phyloP scores from a whole-genome alignment of 2,113 vertebrate species.

The Trinectes maculatus region DNA sequence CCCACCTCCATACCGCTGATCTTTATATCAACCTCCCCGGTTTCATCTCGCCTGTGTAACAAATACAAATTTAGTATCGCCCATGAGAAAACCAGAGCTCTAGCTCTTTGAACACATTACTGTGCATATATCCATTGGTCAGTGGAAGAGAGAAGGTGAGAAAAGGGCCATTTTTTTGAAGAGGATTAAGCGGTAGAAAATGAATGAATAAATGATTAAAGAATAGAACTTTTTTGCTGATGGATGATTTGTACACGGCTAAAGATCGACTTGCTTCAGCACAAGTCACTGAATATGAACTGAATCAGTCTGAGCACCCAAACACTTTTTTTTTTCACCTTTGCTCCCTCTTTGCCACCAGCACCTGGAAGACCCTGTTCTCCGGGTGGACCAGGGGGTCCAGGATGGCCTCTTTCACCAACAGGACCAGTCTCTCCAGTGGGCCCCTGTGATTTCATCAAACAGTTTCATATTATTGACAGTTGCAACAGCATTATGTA shows the following conservation, averaged over 20 bases:
- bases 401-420: constrained; percentile 97
- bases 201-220: not conserved
- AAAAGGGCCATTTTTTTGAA: not conserved
- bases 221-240: not conserved
- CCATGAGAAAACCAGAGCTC: not conserved
- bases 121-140: not conserved
- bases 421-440: constrained; percentile 96
- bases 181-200: too few relatives aligned
- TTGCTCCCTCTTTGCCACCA: constrained; percentile 97
- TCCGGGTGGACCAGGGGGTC: constrained; percentile 94
- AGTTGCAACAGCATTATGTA: not conserved
- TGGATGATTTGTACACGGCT: not conserved
- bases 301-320: not conserved
- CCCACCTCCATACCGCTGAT: not conserved
- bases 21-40: constrained; percentile 8
- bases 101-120: constrained; percentile 8
- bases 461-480: constrained; percentile 1
- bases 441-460: constrained; percentile 79
- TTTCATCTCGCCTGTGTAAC: constrained; percentile 5
- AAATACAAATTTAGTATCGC: not conserved
- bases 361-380: constrained; percentile 96
- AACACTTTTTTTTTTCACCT: constrained; percentile 78
- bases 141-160: not conserved
- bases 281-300: not conserved
- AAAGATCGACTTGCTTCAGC: not conserved